These are phyloP conservation scores for Orchesellides sinensis DNA, from an alignment of 2,888 invertebrate species.

Conservation along the genomic window DNA sequence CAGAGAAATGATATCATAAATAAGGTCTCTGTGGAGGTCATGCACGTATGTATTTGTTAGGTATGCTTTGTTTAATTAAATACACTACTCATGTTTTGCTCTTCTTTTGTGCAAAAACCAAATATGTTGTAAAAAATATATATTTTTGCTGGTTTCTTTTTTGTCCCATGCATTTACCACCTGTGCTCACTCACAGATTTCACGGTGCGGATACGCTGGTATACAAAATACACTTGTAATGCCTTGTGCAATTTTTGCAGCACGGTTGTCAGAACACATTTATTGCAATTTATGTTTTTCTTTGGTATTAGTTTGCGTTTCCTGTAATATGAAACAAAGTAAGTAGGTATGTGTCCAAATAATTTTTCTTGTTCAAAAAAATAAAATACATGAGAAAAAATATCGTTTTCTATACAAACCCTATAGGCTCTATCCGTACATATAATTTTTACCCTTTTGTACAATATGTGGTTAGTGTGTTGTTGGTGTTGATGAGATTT, in stretches of 20 bases:
- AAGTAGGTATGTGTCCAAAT: neutral
- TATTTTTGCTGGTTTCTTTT: too few relatives aligned
- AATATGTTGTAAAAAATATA: too few relatives aligned
- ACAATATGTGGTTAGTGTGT: too few relatives aligned
- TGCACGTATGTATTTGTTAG: neutral
- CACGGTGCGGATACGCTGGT: neutral
- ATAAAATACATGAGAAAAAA: neutral
- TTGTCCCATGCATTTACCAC: too few relatives aligned
- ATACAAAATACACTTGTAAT: neutral
- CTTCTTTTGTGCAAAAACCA: too few relatives aligned
- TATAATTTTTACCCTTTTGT: neutral
- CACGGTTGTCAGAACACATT: constrained; percentile 49
- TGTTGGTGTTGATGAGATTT: constrained; percentile 61
- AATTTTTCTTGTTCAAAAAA: constrained; percentile 4
- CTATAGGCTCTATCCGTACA: neutral
- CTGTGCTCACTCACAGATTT: neutral
- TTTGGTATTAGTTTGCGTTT: neutral
- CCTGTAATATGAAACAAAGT: neutral
- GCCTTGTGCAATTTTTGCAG: neutral
- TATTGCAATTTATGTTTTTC: constrained; percentile 52
- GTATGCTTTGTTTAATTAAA: too few relatives aligned
- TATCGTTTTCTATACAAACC: neutral
- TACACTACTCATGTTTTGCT: too few relatives aligned
- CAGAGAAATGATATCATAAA: constrained; percentile 17
- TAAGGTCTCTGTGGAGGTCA: neutral